phyloP scores from a whole-genome alignment of 2,888 invertebrate genomes.

The Yponomeuta evonymella region DNA sequence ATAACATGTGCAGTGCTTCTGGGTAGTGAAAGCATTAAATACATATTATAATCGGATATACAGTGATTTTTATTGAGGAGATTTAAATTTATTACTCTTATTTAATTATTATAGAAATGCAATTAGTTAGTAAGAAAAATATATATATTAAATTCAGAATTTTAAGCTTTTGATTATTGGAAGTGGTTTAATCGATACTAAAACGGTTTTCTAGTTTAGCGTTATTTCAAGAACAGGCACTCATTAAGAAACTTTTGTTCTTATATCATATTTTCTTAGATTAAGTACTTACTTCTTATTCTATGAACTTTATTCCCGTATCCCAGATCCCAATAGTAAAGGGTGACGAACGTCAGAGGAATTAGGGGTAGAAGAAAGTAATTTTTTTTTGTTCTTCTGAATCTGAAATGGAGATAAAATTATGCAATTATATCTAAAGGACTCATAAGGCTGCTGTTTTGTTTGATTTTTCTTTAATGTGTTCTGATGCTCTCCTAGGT shows the following conservation, averaged over 20 bases:
- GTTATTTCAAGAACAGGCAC: too few relatives aligned
- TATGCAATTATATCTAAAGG: neutral
- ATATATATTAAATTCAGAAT: neutral
- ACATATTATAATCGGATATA: too few relatives aligned
- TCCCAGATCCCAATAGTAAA: constrained; percentile 85
- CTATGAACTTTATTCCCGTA: constrained; percentile 86
- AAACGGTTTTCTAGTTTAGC: neutral
- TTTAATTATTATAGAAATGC: too few relatives aligned
- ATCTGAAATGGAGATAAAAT: constrained; percentile 47
- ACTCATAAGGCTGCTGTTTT: neutral
- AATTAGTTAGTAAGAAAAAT: too few relatives aligned
- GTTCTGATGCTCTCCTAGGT: too few relatives aligned
- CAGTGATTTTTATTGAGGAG: too few relatives aligned
- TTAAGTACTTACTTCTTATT: constrained; percentile 78
- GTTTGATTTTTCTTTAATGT: neutral
- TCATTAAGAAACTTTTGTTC: too few relatives aligned
- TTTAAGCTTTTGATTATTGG: too few relatives aligned
- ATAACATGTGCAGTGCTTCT: too few relatives aligned
- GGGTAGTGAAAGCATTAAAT: too few relatives aligned
- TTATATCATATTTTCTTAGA: too few relatives aligned
- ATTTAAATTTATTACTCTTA: too few relatives aligned
- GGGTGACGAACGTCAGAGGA: constrained; percentile 82
- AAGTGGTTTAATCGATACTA: neutral
- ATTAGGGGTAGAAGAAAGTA: constrained; percentile 80
- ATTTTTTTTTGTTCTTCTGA: constrained; percentile 76